phyloP scores from a whole-genome alignment of 2,113 vertebrate genomes.

The Amazona vittata region DNA sequence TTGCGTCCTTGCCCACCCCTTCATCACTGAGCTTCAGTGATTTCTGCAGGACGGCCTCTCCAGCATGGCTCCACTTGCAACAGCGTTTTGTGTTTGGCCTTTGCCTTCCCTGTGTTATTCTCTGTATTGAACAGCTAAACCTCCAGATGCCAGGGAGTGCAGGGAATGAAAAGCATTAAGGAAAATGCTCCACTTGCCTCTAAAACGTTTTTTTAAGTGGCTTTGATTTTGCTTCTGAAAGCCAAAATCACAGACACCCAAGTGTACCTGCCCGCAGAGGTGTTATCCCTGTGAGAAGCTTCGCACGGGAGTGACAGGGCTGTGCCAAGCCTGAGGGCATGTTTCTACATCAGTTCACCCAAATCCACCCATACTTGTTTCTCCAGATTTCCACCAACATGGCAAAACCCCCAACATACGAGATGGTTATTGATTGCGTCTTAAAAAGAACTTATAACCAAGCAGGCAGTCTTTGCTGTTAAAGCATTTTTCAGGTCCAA shows the following conservation, averaged over 20 bases:
- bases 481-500: background rate
- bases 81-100: background rate
- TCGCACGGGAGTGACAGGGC: background rate
- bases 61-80: background rate
- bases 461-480: background rate
- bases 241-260: background rate
- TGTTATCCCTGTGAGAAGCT: background rate
- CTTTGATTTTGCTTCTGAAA: background rate
- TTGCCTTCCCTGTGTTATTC: background rate
- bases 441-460: background rate
- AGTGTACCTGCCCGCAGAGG: background rate
- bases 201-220: background rate
- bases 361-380: background rate
- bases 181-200: background rate
- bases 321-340: background rate
- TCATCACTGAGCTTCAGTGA: background rate
- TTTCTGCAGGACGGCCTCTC: background rate
- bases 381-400: background rate
- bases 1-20: background rate
- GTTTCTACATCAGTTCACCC: background rate
- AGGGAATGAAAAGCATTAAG: background rate
- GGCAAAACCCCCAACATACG: accelerated
- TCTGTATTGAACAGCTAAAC: background rate
- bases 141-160: background rate
- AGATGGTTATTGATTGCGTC: background rate